Evolutionary conservation across 2,797 vertebrate genomes (phyloP).

Genomic region (Falco biarmicus): DNA sequence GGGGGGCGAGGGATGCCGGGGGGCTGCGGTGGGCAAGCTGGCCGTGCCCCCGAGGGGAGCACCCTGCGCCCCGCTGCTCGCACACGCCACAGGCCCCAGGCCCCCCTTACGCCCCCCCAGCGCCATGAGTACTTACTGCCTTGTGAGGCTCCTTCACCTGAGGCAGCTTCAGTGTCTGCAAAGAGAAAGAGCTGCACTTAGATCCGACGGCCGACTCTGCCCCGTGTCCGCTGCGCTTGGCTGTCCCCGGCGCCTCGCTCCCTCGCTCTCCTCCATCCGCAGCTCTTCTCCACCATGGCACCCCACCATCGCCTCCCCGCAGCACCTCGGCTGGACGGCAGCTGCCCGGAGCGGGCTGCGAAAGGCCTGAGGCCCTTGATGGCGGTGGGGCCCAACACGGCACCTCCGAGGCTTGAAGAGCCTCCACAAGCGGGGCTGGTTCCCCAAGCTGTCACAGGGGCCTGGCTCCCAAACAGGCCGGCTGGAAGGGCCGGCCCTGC

Average conservation of each 20-base stretch:
- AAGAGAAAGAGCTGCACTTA: slow-evolving; percentile 54
- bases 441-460: too few species aligned
- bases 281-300: accelerated
- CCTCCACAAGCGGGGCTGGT: too few species aligned
- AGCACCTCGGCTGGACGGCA: not conserved
- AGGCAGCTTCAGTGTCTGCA: slow-evolving; percentile 90
- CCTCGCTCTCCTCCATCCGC: not conserved
- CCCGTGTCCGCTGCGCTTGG: not conserved
- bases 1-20: not conserved
- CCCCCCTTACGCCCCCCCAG: not conserved
- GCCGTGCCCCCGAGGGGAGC: not conserved
- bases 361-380: not conserved
- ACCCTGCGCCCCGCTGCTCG: not conserved
- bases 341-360: accelerated
- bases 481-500: not conserved
- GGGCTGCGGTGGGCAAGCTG: not conserved
- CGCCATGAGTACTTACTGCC: slow-evolving; percentile 86
- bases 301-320: not conserved
- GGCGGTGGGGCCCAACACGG: too few species aligned
- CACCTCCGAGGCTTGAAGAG: not conserved
- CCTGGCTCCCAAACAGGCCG: not conserved
- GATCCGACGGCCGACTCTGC: not conserved
- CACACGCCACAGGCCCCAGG: not conserved
- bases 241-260: not conserved
- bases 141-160: slow-evolving; percentile 87